Evolutionary conservation across 2,888 invertebrate genomes (phyloP).

Genomic region (Caenorhabditis plicata): DNA sequence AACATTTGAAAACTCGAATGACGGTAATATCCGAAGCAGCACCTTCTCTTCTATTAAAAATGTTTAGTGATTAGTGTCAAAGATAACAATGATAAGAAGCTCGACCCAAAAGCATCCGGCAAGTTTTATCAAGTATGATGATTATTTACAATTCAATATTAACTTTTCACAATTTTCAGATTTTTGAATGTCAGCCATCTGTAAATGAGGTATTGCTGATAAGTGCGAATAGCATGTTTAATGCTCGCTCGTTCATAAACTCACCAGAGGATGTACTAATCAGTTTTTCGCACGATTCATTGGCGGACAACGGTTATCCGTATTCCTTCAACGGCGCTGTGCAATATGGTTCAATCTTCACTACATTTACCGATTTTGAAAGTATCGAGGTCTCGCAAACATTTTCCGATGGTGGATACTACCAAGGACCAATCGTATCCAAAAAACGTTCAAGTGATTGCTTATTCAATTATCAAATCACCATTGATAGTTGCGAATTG

Average conservation of each 20-base stretch:
- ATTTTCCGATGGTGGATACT: constrained; percentile 2
- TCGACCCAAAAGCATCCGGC: too few relatives aligned
- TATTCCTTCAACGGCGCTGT: constrained; percentile 21
- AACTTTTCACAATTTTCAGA: constrained; percentile 3
- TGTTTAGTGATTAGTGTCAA: constrained; percentile 15
- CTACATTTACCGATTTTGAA: constrained; percentile 8
- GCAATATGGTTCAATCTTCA: constrained; percentile 20
- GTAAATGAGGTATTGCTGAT: constrained; percentile 9
- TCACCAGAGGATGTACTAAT: constrained; percentile 16
- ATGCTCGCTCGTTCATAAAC: constrained; percentile 23
- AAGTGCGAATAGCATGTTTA: too few relatives aligned
- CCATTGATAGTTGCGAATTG: constrained; percentile 6
- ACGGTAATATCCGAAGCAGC: background rate
- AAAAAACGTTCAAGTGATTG: constrained; percentile 4
- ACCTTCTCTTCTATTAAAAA: background rate
- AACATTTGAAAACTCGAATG: constrained; percentile 13
- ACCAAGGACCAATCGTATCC: constrained; percentile 1
- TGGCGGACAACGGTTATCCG: constrained; percentile 25
- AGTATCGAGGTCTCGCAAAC: constrained; percentile 5
- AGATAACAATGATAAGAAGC: constrained; percentile 9
- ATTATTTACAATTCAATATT: too few relatives aligned
- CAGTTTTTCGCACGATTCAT: constrained; percentile 19
- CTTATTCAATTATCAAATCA: constrained; percentile 19
- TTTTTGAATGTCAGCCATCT: constrained; percentile 8
- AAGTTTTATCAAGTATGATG: too few relatives aligned